Percentiles rank a stretch among this genome's conserved stretches.
These are phyloP conservation scores for Camelus bactrianus DNA, from an alignment of 2,113 vertebrate species.

Conservation along the genomic window DNA sequence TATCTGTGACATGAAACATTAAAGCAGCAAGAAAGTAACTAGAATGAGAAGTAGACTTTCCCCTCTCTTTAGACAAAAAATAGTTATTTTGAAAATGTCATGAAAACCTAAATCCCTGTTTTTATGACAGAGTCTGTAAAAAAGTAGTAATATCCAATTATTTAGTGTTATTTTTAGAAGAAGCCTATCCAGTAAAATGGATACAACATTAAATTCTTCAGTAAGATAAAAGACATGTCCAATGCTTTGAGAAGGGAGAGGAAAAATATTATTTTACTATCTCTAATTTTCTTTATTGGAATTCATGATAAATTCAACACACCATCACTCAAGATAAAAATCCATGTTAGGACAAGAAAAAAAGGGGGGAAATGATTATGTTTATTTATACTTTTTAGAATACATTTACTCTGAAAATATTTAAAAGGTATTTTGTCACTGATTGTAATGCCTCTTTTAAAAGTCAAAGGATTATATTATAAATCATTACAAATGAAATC, in stretches of 20 bases:
- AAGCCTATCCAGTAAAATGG: background rate
- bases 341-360: background rate
- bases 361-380: background rate
- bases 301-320: background rate
- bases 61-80: background rate
- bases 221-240: background rate
- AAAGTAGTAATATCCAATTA: background rate
- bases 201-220: slow-evolving; percentile 6
- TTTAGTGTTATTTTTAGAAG: background rate
- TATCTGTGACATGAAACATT: slow-evolving; percentile 5
- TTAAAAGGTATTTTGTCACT: background rate
- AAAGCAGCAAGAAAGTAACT: background rate
- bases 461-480: background rate
- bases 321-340: background rate
- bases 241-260: background rate
- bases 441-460: slow-evolving; percentile 12
- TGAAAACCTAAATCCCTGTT: background rate
- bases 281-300: background rate
- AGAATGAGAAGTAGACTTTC: background rate
- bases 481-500: slow-evolving; percentile 9
- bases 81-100: background rate
- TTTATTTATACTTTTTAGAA: slow-evolving; percentile 11
- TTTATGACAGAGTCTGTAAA: background rate
- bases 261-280: slow-evolving; percentile 11
- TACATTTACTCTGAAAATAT: background rate